Conservation (phyloP, 2,797 vertebrate genomes). For the Macropodus opercularis region DNA sequence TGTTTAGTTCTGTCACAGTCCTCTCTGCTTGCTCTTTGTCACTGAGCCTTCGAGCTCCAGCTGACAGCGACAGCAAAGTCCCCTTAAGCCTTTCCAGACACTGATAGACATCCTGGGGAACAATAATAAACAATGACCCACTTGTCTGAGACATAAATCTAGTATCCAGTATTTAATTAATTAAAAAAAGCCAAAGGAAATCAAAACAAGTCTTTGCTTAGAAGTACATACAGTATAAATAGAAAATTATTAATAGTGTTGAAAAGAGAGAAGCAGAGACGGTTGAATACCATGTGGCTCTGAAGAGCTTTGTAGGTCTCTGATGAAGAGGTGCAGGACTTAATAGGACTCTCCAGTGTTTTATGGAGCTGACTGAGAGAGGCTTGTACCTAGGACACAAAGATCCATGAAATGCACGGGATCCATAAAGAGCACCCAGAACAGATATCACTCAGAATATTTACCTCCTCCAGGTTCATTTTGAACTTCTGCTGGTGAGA, state of each 20-base stretch:
- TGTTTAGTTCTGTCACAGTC: slow-evolving; percentile 79
- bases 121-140: slow-evolving; percentile 16
- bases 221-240: background rate
- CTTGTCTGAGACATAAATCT: background rate
- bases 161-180: background rate
- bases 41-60: slow-evolving; percentile 83
- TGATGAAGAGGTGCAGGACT: slow-evolving; percentile 87
- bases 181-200: background rate
- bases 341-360: slow-evolving; percentile 82
- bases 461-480: slow-evolving; percentile 87
- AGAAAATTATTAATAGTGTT: background rate
- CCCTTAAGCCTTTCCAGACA: slow-evolving; percentile 85
- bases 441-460: background rate
- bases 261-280: background rate
- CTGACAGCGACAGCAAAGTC: slow-evolving; percentile 80
- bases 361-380: slow-evolving; percentile 82
- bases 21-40: slow-evolving; percentile 79
- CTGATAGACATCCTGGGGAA: slow-evolving; percentile 87
- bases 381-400: slow-evolving; percentile 79
- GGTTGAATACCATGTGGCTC: slow-evolving; percentile 84
- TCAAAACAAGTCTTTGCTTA: background rate
- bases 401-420: background rate
- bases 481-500: slow-evolving; percentile 88
- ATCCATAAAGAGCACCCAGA: background rate
- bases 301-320: slow-evolving; percentile 90